Conservation (phyloP, 2,888 invertebrate species). For the Dryomyza anilis region DNA sequence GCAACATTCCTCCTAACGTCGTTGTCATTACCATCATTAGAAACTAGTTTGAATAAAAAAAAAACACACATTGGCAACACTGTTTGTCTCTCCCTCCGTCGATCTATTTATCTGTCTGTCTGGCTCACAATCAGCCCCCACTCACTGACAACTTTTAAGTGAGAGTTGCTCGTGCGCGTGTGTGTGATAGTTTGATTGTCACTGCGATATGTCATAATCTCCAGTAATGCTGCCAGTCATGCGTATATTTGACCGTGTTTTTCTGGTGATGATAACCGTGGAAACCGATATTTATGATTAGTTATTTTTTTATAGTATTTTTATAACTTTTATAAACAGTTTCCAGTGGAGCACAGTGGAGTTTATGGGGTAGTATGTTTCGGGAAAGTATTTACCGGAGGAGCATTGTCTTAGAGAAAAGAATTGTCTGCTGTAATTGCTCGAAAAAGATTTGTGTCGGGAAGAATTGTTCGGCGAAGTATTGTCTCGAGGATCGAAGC, state of each 20-base stretch:
- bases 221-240: background rate
- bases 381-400: too few relatives aligned
- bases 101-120: background rate
- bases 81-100: background rate
- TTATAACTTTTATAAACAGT: too few relatives aligned
- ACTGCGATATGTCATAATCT: slow-evolving; percentile 6
- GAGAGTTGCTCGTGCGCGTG: background rate
- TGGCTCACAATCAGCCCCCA: too few relatives aligned
- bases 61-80: background rate
- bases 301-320: too few relatives aligned
- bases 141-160: background rate
- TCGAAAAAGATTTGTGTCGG: too few relatives aligned
- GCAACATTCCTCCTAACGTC: background rate
- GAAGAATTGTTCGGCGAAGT: too few relatives aligned
- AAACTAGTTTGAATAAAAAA: background rate
- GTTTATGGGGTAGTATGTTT: too few relatives aligned
- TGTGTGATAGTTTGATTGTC: background rate
- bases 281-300: background rate
- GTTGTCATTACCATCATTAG: background rate
- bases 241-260: slow-evolving; percentile 1
- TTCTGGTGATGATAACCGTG: background rate
- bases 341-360: too few relatives aligned
- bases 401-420: too few relatives aligned
- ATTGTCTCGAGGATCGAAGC: too few relatives aligned
- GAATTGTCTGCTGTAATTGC: too few relatives aligned